phyloP scores from a whole-genome alignment of 30 jellyfish, hydroid and myxozoan species.

The Cassiopea andromeda region DNA sequence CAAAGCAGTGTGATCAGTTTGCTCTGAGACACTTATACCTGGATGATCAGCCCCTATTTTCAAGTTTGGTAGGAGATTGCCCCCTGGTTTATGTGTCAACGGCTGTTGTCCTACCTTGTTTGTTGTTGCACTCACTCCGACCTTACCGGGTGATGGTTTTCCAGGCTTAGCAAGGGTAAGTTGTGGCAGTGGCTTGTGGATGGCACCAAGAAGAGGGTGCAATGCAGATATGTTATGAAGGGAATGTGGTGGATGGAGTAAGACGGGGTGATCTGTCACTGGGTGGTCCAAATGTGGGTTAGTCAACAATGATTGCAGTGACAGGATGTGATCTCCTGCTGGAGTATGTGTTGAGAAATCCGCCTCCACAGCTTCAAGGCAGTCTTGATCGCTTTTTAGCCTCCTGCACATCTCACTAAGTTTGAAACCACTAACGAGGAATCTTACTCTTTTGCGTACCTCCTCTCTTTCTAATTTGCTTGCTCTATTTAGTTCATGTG shows the following conservation, averaged over 20 bases:
- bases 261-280: slow-evolving; percentile 4
- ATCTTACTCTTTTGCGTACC: slow-evolving; percentile 58
- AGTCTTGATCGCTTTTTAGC: slow-evolving; percentile 57
- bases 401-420: slow-evolving; percentile 67
- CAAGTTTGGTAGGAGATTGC: slow-evolving; percentile 8
- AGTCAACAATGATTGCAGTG: slow-evolving; percentile 6
- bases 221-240: background rate
- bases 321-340: background rate
- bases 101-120: slow-evolving; percentile 46
- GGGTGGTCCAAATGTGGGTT: slow-evolving; percentile 4
- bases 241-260: slow-evolving; percentile 10
- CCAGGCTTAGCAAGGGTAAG: background rate
- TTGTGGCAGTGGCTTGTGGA: background rate
- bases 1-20: slow-evolving; percentile 13
- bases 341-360: slow-evolving; percentile 70
- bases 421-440: slow-evolving; percentile 69
- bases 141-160: slow-evolving; percentile 33
- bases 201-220: slow-evolving; percentile 2
- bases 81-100: slow-evolving; percentile 11
- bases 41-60: slow-evolving; percentile 37
- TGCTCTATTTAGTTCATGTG: slow-evolving; percentile 73
- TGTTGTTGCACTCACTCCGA: slow-evolving; percentile 30
- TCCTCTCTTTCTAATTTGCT: slow-evolving; percentile 60
- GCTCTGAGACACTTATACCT: slow-evolving; percentile 27
- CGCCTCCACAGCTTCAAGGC: slow-evolving; percentile 73